A percentile compares a stretch with the other conserved stretches of the same genome.
phyloP scores from a whole-genome alignment of 2,797 vertebrate genomes.

The Spinus pinus region DNA sequence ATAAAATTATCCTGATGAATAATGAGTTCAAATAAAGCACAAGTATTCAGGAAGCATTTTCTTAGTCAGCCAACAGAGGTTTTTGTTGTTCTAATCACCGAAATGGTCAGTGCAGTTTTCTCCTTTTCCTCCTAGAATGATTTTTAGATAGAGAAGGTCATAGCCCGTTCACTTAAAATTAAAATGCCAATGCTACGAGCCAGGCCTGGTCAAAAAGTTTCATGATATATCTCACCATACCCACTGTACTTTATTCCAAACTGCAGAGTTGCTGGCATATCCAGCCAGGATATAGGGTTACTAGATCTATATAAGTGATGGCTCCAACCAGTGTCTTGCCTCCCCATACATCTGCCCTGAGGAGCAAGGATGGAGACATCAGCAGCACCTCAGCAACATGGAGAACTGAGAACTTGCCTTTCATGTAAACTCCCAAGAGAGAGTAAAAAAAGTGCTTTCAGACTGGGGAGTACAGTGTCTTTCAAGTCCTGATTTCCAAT shows the following conservation, averaged over 20 bases:
- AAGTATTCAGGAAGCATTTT: neutral
- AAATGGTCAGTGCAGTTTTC: neutral
- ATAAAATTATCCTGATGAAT: neutral
- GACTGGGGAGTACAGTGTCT: neutral
- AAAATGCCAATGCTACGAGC: neutral
- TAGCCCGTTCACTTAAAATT: neutral
- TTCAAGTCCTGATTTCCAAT: neutral
- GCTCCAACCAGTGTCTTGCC: neutral
- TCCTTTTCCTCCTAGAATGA: neutral
- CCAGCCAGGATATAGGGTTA: neutral
- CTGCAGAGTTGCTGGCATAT: neutral
- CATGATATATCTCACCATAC: neutral
- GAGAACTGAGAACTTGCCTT: neutral
- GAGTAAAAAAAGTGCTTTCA: neutral
- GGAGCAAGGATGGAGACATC: neutral
- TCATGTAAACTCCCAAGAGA: neutral
- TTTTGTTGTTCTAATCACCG: neutral
- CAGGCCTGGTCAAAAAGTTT: accelerated
- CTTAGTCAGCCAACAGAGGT: neutral
- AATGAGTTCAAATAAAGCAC: neutral
- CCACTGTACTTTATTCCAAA: neutral
- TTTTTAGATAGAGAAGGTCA: neutral
- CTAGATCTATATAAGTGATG: neutral
- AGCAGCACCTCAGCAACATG: accelerated
- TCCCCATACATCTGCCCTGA: neutral